Evolutionary conservation across 1,140 invertebrate species (phyloP), one percentile per base, ranked within the genome.

Genomic region (Chionoecetes opilio): DNA sequence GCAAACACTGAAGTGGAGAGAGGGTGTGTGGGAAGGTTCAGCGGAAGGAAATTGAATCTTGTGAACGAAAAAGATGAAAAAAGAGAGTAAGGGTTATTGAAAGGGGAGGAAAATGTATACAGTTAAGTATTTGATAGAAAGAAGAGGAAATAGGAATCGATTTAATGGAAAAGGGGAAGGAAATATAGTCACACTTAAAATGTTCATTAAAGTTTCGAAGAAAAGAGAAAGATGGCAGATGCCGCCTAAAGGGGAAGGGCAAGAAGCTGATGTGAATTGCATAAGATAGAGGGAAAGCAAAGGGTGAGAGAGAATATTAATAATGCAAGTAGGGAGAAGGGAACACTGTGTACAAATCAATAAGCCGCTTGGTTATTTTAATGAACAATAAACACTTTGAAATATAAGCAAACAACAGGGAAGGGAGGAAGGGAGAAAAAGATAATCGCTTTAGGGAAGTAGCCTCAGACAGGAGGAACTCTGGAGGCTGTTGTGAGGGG

Each of bases 301-400:
- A 75, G n/a, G 63, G 63, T 17, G n/a, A 75, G 63, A 26, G 63
- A 75, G 63, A 75, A 75, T 75, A 75, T 75, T 75, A 75, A 75
- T 75, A 75, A 75, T 75, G 63, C 26, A 75, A 75, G 63, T n/a
- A 75, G 63, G 63, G 63, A 75, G 63, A 26, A 75, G 63, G n/a
- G 63, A 75, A 75, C 63, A 26, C 6, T n/a, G 63, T 75, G 63
- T 75, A n/a, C 63, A 75, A 75, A 75, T 75, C 63, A 75, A 26
- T 75, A 21, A 75, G 63, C 63, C 63, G 63, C 63, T 75, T 75
- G 63, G 63, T 75, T 75, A 75, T 26, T 75, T 26, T 75, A 75
- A 75, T 75, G 63, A 75, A 75, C 63, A 75, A 75, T 75, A n/a
- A 75, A 75, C 63, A 75, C 63, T 75, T 75, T 75, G 63, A 75